Evolutionary conservation across 2,797 vertebrate species (phyloP).

Genomic region (Percopsis omiscomaycus): DNA sequence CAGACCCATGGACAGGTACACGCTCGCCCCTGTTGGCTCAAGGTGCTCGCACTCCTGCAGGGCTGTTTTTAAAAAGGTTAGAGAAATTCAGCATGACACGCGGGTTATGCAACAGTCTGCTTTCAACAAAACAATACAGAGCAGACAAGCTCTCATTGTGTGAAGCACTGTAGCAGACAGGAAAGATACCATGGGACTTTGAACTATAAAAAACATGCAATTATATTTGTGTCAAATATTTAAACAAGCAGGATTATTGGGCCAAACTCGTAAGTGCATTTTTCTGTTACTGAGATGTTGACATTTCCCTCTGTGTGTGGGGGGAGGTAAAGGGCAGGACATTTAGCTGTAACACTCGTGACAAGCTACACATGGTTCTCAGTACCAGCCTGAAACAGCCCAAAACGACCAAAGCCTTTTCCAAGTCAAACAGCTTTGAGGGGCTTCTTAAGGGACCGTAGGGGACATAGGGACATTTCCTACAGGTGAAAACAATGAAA

Average conservation of each 20-base stretch:
- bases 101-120: constrained; percentile 60
- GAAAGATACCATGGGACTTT: neutral
- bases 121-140: constrained; percentile 28
- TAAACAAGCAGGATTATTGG: no score
- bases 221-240: no score
- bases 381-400: constrained; percentile 13
- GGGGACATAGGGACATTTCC: constrained; percentile 25
- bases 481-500: constrained; percentile 49
- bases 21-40: constrained; percentile 32
- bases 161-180: constrained; percentile 19
- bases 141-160: constrained; percentile 19
- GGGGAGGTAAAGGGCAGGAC: constrained; percentile 12
- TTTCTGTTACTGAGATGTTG: neutral
- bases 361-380: constrained; percentile 1
- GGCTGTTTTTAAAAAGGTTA: constrained; percentile 15
- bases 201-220: neutral
- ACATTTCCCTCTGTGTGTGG: constrained; percentile 11
- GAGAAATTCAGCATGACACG: constrained; percentile 42
- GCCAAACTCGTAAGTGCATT: no score
- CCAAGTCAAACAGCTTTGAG: constrained; percentile 34
- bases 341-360: constrained; percentile 1
- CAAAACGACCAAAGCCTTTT: constrained; percentile 35
- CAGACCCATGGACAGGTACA: constrained; percentile 51
- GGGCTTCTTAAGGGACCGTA: constrained; percentile 2
- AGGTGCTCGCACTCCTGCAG: constrained; percentile 34